Conservation (phyloP, 2,113 vertebrate species). For the Aldabrachelys gigantea region DNA sequence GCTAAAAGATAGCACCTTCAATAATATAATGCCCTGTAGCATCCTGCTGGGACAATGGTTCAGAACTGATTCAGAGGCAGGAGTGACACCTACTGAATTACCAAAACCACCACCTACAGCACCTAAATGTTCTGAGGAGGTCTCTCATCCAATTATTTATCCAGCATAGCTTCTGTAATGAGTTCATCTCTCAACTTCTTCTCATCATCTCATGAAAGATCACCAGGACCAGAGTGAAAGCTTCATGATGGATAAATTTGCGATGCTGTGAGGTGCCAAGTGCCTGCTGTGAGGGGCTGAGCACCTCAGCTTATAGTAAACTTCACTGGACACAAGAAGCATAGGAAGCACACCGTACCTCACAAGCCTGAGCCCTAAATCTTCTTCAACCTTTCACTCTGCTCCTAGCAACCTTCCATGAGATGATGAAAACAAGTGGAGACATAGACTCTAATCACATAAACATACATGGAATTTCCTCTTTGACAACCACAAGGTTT, state of each 20-base stretch:
- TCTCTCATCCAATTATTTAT: neutral
- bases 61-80: neutral
- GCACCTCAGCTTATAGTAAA: neutral
- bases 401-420: conserved; percentile 33
- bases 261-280: neutral
- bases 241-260: rapidly evolving
- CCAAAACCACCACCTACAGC: neutral
- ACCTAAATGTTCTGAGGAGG: neutral
- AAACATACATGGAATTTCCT: conserved; percentile 61
- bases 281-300: conserved; percentile 9
- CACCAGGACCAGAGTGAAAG: neutral
- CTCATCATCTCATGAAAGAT: conserved; percentile 12
- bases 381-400: conserved; percentile 41
- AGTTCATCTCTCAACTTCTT: neutral
- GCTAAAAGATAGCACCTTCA: neutral
- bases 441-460: conserved; percentile 28
- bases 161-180: neutral
- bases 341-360: neutral
- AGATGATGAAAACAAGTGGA: conserved; percentile 58
- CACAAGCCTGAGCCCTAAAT: neutral
- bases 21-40: neutral
- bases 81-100: neutral
- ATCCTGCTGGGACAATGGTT: neutral
- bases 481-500: conserved; percentile 36
- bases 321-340: neutral